Evolutionary conservation across 64 coral and sea anemone genomes (phyloP).

Genomic region (Dendrophyllia cribrosa): DNA sequence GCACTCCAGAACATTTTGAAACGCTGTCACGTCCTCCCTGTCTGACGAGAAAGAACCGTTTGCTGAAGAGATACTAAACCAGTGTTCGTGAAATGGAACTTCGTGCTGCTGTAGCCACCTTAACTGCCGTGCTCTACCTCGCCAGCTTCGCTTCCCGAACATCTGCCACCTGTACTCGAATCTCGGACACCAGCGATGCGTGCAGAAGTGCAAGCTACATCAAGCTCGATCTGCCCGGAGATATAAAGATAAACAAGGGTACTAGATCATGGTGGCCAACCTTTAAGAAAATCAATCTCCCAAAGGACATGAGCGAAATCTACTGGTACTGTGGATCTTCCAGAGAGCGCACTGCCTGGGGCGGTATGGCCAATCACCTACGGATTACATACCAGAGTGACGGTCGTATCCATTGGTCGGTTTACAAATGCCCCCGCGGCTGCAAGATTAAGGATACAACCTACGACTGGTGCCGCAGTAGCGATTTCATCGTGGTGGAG

Average conservation of each 20-base stretch:
- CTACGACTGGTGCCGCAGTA: no score
- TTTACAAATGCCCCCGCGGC: no score
- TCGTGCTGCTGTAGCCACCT: background rate
- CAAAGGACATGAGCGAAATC: background rate
- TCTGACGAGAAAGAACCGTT: no score
- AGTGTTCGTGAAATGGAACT: background rate
- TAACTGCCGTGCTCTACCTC: background rate
- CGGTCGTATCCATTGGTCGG: background rate
- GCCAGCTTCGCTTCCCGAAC: background rate
- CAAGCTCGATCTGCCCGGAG: background rate
- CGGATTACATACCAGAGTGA: background rate
- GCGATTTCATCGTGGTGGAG: no score
- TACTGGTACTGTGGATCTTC: background rate
- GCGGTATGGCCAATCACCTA: background rate
- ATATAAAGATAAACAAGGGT: background rate
- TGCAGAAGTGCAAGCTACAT: background rate
- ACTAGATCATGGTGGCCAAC: no score
- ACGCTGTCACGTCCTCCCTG: no score
- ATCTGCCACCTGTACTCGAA: background rate
- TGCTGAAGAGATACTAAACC: background rate
- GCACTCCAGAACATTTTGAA: background rate
- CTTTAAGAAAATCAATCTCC: background rate
- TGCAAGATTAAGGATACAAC: no score
- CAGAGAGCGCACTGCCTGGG: slow-evolving; percentile 2
- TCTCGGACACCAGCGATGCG: background rate